Conservation (phyloP, 2,113 vertebrate genomes). For the Herpailurus yagouaroundi region DNA sequence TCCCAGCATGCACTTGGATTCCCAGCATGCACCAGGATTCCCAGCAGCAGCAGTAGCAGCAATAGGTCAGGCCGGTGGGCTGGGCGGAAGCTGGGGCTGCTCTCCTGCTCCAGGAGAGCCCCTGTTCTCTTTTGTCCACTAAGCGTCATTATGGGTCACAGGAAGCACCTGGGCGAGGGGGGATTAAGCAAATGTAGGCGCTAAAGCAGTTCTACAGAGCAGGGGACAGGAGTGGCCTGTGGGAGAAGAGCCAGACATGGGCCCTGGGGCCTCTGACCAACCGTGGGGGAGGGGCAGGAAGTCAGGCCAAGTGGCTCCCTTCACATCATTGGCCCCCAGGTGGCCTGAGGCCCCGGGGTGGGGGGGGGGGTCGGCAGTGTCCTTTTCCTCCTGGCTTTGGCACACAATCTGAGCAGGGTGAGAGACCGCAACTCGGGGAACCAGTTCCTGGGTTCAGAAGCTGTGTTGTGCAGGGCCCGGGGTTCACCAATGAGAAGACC, state of each 20-base stretch:
- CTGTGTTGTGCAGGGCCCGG: neutral
- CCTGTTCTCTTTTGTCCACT: conserved; percentile 68
- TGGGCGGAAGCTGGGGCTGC: conserved; percentile 61
- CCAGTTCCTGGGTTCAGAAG: neutral
- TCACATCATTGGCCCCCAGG: neutral
- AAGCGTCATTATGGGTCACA: conserved; percentile 75
- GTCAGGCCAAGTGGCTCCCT: neutral
- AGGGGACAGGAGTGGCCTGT: conserved; percentile 51
- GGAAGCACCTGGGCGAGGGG: conserved; percentile 76
- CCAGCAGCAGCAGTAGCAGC: conserved; percentile 81
- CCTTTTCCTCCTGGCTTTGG: neutral
- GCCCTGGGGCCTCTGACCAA: neutral
- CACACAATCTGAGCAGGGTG: neutral
- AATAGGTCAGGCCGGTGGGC: conserved; percentile 71
- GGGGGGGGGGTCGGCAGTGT: too few species aligned
- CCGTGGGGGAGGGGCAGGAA: neutral
- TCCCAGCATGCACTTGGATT: conserved; percentile 75
- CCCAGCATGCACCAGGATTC: conserved; percentile 72
- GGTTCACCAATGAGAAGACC: neutral
- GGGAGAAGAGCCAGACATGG: neutral
- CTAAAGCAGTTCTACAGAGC: conserved; percentile 81
- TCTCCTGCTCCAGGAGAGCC: conserved; percentile 74
- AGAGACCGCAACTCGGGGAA: neutral
- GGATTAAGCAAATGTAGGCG: conserved; percentile 70
- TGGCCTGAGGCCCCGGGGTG: neutral